Conservation (phyloP, 2,113 vertebrate species). For the Actenoides hombroni region DNA sequence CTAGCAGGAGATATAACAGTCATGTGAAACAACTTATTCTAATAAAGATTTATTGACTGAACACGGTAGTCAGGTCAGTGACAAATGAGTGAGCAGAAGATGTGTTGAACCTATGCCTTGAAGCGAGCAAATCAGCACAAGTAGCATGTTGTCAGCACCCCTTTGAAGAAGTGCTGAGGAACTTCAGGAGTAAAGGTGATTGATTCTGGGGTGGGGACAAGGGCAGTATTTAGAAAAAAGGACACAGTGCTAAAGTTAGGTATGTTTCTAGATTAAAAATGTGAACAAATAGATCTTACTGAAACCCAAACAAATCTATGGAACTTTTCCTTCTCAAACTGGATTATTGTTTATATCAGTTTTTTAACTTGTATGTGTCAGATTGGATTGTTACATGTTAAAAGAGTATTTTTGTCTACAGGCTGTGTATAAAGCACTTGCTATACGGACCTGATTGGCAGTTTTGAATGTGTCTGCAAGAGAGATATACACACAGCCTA, state of each 20-base stretch:
- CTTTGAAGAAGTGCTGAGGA: conserved; percentile 22
- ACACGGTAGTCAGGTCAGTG: conserved; percentile 32
- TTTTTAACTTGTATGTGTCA: not conserved
- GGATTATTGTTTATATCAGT: not conserved
- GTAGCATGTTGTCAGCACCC: not conserved
- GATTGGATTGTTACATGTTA: not conserved
- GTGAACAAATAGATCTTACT: not conserved
- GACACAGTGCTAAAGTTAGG: not conserved
- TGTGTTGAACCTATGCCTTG: not conserved
- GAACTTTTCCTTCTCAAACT: not conserved
- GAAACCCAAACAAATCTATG: not conserved
- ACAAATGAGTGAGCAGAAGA: conserved; percentile 21
- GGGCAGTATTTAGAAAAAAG: not conserved
- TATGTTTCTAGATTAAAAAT: not conserved
- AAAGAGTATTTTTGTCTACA: not conserved
- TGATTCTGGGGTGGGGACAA: not conserved
- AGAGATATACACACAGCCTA: not conserved
- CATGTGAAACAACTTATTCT: not conserved
- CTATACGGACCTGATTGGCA: not conserved
- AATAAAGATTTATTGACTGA: conserved; percentile 49
- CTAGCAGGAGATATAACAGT: not conserved
- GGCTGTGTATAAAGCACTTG: not conserved
- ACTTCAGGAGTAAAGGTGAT: not conserved
- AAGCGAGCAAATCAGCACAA: not conserved
- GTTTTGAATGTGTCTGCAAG: not conserved